Evolutionary conservation across 1,140 invertebrate genomes (phyloP).

Genomic region (Aporrectodea caliginosa): DNA sequence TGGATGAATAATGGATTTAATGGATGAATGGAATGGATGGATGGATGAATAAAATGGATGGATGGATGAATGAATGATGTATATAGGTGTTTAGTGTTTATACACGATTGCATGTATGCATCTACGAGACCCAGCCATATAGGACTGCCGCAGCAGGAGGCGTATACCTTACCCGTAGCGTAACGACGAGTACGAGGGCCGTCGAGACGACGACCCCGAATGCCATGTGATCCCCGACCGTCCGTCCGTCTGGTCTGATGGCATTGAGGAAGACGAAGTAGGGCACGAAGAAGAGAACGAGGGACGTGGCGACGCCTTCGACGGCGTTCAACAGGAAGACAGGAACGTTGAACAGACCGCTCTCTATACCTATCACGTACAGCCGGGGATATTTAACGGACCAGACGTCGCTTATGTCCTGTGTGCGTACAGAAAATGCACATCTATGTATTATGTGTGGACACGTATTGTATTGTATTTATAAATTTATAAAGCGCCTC

Average conservation of each 20-base stretch:
- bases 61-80: constrained; percentile 4
- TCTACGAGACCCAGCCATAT: too few relatives aligned
- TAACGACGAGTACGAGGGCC: constrained; percentile 91
- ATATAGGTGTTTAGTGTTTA: too few relatives aligned
- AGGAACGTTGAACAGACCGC: too few relatives aligned
- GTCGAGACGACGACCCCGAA: constrained; percentile 92
- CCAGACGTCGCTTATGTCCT: too few relatives aligned
- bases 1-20: too few relatives aligned
- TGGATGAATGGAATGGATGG: background rate
- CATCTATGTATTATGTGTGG: constrained; percentile 95
- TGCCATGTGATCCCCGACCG: constrained; percentile 85
- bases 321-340: constrained; percentile 67
- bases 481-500: too few relatives aligned
- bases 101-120: too few relatives aligned
- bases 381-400: too few relatives aligned
- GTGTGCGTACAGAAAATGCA: constrained; percentile 90
- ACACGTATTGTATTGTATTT: too few relatives aligned
- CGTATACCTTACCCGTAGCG: constrained; percentile 80
- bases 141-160: too few relatives aligned
- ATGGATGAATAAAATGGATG: background rate
- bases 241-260: constrained; percentile 76
- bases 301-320: constrained; percentile 90
- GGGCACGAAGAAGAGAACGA: constrained; percentile 92
- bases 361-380: too few relatives aligned
- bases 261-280: constrained; percentile 91